Percentiles rank a stretch among this genome's conserved stretches.
phyloP scores from a whole-genome alignment of 1,140 invertebrate species.

The Stegodyphus mimosarum region DNA sequence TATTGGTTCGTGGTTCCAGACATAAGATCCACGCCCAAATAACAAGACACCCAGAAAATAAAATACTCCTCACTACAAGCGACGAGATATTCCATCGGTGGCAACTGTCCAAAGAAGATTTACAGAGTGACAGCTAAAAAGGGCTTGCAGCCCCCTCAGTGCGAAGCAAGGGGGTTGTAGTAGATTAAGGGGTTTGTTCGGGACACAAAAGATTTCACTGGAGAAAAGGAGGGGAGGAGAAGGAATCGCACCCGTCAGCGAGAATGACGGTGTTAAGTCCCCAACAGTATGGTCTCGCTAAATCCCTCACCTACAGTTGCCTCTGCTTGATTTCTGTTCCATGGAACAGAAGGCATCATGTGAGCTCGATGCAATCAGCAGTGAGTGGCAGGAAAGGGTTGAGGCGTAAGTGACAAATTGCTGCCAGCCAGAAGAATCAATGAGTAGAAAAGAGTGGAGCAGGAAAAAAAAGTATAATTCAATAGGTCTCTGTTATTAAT shows the following conservation, averaged over 20 bases:
- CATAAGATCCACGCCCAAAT: not conserved
- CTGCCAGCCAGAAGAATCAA: too few relatives aligned
- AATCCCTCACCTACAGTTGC: not conserved
- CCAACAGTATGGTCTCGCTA: not conserved
- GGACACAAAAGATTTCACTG: not conserved
- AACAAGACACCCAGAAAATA: not conserved
- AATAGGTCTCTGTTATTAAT: too few relatives aligned
- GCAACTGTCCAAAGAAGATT: conserved; percentile 35
- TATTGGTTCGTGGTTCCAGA: too few relatives aligned
- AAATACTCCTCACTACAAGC: not conserved
- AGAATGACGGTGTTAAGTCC: not conserved
- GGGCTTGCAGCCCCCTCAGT: not conserved
- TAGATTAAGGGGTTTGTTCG: not conserved
- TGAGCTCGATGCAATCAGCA: too few relatives aligned
- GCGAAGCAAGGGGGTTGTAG: not conserved
- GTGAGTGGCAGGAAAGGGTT: too few relatives aligned
- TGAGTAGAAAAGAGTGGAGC: too few relatives aligned
- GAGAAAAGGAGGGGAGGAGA: not conserved
- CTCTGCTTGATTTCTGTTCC: too few relatives aligned
- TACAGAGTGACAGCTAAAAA: conserved; percentile 21
- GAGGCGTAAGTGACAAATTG: too few relatives aligned
- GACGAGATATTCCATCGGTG: not conserved
- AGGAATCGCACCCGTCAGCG: not conserved
- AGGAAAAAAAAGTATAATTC: too few relatives aligned
- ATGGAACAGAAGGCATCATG: too few relatives aligned